These are phyloP conservation scores for Callopanchax toddi DNA, from an alignment of 2,113 vertebrate genomes.

Conservation along the genomic window DNA sequence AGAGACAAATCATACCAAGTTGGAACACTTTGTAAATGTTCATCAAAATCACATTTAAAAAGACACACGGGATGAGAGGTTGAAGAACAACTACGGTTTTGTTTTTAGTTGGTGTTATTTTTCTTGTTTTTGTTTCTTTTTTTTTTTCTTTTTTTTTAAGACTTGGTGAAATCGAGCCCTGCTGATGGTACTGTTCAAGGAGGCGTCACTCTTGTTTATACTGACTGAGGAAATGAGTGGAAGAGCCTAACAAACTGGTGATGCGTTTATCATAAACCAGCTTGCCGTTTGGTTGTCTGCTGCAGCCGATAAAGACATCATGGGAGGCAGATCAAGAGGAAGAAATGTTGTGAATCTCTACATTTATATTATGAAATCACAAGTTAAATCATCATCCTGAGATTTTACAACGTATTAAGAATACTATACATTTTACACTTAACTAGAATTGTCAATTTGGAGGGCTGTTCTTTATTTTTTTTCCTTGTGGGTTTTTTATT, in stretches of 20 bases:
- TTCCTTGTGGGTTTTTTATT: slow-evolving; percentile 29
- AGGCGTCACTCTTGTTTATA: slow-evolving; percentile 78
- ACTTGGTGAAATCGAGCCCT: slow-evolving; percentile 78
- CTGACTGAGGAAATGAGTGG: slow-evolving; percentile 70
- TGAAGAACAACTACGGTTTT: slow-evolving; percentile 72
- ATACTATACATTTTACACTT: slow-evolving; percentile 92
- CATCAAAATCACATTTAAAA: slow-evolving; percentile 75
- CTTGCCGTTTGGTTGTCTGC: slow-evolving; percentile 74
- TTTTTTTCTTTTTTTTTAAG: slow-evolving; percentile 64
- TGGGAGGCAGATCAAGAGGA: slow-evolving; percentile 78
- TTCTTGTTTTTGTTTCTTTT: slow-evolving; percentile 65
- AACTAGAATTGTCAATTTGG: slow-evolving; percentile 84
- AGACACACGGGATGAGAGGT: slow-evolving; percentile 68
- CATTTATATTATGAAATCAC: slow-evolving; percentile 83
- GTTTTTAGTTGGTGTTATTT: slow-evolving; percentile 44
- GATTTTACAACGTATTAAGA: slow-evolving; percentile 87
- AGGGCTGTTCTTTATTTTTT: slow-evolving; percentile 78
- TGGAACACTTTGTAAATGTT: slow-evolving; percentile 82
- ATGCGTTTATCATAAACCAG: slow-evolving; percentile 79
- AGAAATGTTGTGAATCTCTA: slow-evolving; percentile 79
- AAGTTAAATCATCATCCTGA: slow-evolving; percentile 81
- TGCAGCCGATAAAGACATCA: slow-evolving; percentile 70
- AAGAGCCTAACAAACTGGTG: slow-evolving; percentile 76
- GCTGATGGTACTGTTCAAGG: slow-evolving; percentile 79
- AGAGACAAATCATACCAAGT: slow-evolving; percentile 69